Evolutionary conservation across 2,797 vertebrate genomes (phyloP).

Genomic region (Rhyacichthys aspro): DNA sequence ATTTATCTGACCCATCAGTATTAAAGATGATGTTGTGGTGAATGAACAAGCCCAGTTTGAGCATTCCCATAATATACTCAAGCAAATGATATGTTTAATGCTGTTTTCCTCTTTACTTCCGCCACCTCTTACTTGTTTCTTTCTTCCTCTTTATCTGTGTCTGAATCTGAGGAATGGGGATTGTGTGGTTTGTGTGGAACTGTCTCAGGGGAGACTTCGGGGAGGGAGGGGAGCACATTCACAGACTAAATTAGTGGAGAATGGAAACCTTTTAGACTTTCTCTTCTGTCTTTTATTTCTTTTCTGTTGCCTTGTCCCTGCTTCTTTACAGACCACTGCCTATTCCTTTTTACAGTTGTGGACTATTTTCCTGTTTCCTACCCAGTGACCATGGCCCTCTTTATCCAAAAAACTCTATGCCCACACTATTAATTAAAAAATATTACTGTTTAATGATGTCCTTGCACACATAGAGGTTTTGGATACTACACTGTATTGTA

Average conservation of each 20-base stretch:
- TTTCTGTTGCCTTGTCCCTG: constrained; percentile 53
- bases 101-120: constrained; percentile 39
- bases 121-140: constrained; percentile 28
- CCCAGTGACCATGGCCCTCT: constrained; percentile 46
- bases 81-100: constrained; percentile 51
- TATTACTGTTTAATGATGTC: constrained; percentile 40
- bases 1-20: too few relatives aligned
- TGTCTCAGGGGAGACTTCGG: constrained; percentile 60
- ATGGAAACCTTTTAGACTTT: constrained; percentile 67
- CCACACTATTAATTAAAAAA: constrained; percentile 38
- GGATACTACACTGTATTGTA: constrained; percentile 38
- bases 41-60: neutral
- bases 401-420: constrained; percentile 49
- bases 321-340: constrained; percentile 45
- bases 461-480: constrained; percentile 38
- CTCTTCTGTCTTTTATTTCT: constrained; percentile 40
- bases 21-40: neutral
- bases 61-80: constrained; percentile 30
- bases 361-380: constrained; percentile 28
- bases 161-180: constrained; percentile 69
- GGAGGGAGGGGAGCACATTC: constrained; percentile 47
- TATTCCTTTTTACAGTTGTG: constrained; percentile 42
- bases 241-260: constrained; percentile 58
- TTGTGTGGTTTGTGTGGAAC: constrained; percentile 63
- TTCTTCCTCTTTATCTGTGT: constrained; percentile 59